Evolutionary conservation across 2,888 invertebrate species (phyloP).

Genomic region (Aphidius colemani): DNA sequence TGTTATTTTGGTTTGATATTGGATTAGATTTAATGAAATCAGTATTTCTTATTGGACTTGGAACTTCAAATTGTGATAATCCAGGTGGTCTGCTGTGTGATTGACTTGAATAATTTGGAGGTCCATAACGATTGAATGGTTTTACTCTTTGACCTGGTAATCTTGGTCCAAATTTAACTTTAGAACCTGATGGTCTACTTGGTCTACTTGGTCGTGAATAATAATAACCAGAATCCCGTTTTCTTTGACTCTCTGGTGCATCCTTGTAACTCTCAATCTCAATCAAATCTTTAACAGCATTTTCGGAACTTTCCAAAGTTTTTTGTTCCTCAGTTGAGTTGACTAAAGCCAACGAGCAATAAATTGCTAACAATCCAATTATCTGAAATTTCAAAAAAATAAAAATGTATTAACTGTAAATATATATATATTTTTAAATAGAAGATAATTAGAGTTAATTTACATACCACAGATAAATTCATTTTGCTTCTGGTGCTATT

Average conservation of each 20-base stretch:
- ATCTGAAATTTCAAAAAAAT: too few species aligned
- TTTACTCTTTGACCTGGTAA: conserved; percentile 25
- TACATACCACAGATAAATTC: not conserved
- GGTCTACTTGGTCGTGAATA: conserved; percentile 40
- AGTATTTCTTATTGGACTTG: conserved; percentile 42
- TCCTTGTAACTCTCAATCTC: conserved; percentile 32
- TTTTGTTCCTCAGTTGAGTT: too few species aligned
- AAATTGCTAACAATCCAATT: too few species aligned
- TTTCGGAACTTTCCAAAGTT: not conserved
- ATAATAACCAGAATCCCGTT: conserved; percentile 49
- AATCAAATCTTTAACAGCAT: not conserved
- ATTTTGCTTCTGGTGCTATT: too few species aligned
- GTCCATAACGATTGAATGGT: conserved; percentile 51
- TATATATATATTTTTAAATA: not conserved
- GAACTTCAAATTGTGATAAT: conserved; percentile 40
- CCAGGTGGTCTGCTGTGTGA: conserved; percentile 11
- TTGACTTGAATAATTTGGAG: conserved; percentile 36
- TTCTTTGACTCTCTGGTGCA: conserved; percentile 42
- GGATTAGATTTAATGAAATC: conserved; percentile 48
- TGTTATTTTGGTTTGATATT: conserved; percentile 53
- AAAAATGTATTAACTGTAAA: too few species aligned
- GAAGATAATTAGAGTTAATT: not conserved
- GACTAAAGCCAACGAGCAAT: too few species aligned
- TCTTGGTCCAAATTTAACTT: conserved; percentile 32
- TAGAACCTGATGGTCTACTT: conserved; percentile 35